A percentile compares a stretch with the other conserved stretches of the same genome.
These are phyloP conservation scores for Zelleria hepariella DNA, from an alignment of 2,888 invertebrate genomes.

Conservation along the genomic window DNA sequence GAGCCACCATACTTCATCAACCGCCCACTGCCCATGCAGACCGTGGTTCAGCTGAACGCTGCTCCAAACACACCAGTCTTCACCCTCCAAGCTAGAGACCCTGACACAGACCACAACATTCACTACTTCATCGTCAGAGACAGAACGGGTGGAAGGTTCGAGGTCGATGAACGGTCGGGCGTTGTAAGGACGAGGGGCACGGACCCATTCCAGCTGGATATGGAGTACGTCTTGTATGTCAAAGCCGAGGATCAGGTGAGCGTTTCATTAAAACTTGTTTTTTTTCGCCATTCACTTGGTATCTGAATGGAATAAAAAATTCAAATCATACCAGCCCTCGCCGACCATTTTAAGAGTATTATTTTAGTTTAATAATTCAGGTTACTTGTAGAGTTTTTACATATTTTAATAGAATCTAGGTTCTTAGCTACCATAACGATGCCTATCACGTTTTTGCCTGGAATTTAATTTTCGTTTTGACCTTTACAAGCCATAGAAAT, in stretches of 20 bases:
- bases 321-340: no score
- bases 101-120: constrained; percentile 96
- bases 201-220: constrained; percentile 93
- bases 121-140: constrained; percentile 96
- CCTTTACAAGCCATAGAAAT: neutral
- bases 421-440: no score
- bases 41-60: constrained; percentile 96
- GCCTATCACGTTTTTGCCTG: no score
- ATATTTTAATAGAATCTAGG: no score
- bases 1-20: constrained; percentile 98
- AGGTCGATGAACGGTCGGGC: constrained; percentile 92
- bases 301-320: no score
- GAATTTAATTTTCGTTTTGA: no score
- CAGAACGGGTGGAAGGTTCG: constrained; percentile 84
- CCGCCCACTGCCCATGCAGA: constrained; percentile 96
- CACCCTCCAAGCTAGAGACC: constrained; percentile 96
- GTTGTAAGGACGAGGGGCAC: constrained; percentile 93
- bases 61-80: constrained; percentile 96
- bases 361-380: no score
- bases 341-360: no score
- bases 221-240: constrained; percentile 96
- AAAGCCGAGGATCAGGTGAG: constrained; percentile 91
- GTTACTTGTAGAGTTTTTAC: no score
- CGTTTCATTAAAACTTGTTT: neutral
- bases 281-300: no score